phyloP scores from a whole-genome alignment of 2,888 invertebrate genomes.

The Tenthredo mesomela region DNA sequence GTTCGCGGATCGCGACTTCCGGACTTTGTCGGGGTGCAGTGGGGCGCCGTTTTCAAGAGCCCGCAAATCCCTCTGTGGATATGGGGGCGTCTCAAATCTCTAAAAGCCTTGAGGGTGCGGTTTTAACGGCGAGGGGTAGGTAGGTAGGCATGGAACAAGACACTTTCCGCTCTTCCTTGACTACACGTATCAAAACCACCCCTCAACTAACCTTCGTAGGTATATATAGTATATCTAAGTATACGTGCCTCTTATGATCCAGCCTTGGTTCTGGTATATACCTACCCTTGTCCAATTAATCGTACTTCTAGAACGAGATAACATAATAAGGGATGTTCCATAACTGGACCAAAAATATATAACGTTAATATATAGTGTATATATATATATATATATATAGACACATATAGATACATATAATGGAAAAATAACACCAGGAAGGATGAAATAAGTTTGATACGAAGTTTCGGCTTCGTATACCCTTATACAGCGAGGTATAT shows the following conservation, averaged over 20 bases:
- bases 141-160: not conserved
- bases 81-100: constrained; percentile 5
- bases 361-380: not conserved
- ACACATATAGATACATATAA: not conserved
- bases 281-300: not conserved
- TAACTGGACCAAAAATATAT: not conserved
- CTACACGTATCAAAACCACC: constrained; percentile 5
- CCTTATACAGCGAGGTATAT: not conserved
- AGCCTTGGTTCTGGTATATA: not conserved
- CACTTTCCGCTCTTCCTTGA: constrained; percentile 11
- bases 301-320: not conserved
- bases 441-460: not conserved
- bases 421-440: not conserved
- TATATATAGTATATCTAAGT: not conserved
- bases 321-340: not conserved
- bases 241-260: not conserved
- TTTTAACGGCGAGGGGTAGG: not conserved
- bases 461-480: not conserved
- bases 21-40: not conserved
- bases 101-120: not conserved
- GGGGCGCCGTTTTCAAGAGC: constrained; percentile 1
- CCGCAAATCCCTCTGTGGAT: constrained; percentile 1
- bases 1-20: not conserved
- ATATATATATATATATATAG: not conserved
- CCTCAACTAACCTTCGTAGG: not conserved